phyloP scores from a whole-genome alignment of 2,113 vertebrate species.

The Nanorana parkeri region DNA sequence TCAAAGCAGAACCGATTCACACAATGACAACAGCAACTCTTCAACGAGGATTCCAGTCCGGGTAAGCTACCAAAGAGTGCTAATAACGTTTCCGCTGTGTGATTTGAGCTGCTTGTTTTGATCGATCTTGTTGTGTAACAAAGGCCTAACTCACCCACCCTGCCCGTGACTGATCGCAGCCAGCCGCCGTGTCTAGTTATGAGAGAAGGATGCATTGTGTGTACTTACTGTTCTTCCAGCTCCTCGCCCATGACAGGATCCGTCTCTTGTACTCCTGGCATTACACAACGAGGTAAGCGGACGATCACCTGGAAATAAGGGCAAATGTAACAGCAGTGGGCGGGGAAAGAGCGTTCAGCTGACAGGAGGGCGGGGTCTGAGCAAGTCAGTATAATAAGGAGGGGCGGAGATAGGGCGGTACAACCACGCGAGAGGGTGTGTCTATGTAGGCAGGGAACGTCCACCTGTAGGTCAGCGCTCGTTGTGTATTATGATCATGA shows the following conservation, averaged over 20 bases:
- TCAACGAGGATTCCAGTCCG: too few relatives aligned
- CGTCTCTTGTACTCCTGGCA: constrained; percentile 23
- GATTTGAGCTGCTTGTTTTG: constrained; percentile 47
- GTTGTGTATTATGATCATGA: background rate
- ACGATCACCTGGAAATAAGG: background rate
- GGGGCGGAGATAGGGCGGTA: too few relatives aligned
- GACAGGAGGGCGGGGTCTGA: background rate
- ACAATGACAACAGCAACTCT: too few relatives aligned
- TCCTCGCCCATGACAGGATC: constrained; percentile 70
- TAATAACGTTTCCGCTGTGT: background rate
- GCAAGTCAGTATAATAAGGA: background rate
- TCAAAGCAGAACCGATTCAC: too few relatives aligned
- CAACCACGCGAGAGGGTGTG: background rate
- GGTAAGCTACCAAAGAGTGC: too few relatives aligned
- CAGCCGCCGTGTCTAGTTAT: background rate
- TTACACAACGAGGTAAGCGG: background rate
- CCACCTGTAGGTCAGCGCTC: background rate
- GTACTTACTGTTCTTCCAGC: constrained; percentile 71
- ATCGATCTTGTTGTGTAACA: constrained; percentile 59
- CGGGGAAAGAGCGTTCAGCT: background rate
- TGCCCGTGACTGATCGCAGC: background rate
- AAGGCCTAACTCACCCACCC: constrained; percentile 24
- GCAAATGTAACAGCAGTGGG: background rate
- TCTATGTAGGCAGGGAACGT: background rate
- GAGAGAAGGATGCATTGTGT: background rate